Evolutionary conservation across 2,113 vertebrate species (phyloP).

Genomic region (Semnopithecus entellus): DNA sequence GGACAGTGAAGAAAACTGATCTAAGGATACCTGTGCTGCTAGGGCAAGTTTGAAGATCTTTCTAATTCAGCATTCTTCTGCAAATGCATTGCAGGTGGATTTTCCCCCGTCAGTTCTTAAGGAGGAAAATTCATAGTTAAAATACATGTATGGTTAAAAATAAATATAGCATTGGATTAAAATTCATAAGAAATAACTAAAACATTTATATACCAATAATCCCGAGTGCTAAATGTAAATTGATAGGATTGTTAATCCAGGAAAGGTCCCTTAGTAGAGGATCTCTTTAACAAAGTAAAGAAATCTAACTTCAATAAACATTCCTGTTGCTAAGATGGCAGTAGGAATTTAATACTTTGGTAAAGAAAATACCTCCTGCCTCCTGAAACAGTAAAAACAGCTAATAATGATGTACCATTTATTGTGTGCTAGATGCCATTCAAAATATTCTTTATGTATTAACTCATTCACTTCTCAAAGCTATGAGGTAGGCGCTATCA

Average conservation of each 20-base stretch:
- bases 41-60: background rate
- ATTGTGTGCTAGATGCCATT: background rate
- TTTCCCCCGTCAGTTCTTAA: background rate
- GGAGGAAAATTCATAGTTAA: background rate
- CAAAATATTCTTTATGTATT: background rate
- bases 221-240: background rate
- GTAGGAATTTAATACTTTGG: background rate
- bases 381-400: background rate
- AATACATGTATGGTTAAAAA: background rate
- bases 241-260: background rate
- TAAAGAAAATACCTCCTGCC: background rate
- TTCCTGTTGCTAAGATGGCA: background rate
- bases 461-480: background rate
- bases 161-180: background rate
- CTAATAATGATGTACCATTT: background rate
- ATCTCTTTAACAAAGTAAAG: background rate
- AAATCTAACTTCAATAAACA: slow-evolving; percentile 13
- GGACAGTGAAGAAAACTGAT: slow-evolving; percentile 44
- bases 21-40: background rate
- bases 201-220: background rate
- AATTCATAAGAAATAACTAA: background rate
- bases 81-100: background rate
- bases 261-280: background rate
- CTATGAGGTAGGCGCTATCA: background rate
- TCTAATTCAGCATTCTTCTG: background rate